Evolutionary conservation across 2,113 vertebrate species (phyloP).

Genomic region (Muntiacus reevesi): DNA sequence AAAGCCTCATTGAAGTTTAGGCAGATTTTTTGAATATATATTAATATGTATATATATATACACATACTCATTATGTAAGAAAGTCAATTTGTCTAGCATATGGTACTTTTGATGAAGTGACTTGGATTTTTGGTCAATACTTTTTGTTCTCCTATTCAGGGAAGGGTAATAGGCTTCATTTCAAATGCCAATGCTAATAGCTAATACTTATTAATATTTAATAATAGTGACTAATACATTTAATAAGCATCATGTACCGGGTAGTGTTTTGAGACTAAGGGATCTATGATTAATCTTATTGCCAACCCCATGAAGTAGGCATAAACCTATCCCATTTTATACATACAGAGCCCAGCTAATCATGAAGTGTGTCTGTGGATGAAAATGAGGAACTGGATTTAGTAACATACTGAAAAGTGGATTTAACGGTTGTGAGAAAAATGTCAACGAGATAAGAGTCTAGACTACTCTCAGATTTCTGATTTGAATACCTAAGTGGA

Average conservation of each 20-base stretch:
- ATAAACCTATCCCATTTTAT: neutral
- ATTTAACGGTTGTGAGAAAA: neutral
- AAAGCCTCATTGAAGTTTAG: neutral
- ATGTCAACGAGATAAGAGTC: neutral
- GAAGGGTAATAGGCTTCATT: neutral
- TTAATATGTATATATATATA: neutral
- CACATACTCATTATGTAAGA: neutral
- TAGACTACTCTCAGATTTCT: neutral
- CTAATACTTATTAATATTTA: neutral
- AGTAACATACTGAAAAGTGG: neutral
- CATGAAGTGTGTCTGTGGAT: neutral
- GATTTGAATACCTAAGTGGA: neutral
- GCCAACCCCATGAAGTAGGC: neutral
- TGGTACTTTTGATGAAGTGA: neutral
- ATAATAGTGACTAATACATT: neutral
- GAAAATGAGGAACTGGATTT: neutral
- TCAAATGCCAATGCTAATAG: neutral
- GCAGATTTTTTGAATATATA: neutral
- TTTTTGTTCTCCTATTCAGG: neutral
- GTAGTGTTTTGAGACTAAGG: neutral
- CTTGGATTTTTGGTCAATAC: neutral
- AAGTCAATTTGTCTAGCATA: neutral
- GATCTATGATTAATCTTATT: neutral
- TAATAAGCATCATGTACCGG: neutral
- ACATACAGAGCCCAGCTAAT: neutral